Conservation (phyloP, 2,797 vertebrate species). For the Clarias platycephalus region DNA sequence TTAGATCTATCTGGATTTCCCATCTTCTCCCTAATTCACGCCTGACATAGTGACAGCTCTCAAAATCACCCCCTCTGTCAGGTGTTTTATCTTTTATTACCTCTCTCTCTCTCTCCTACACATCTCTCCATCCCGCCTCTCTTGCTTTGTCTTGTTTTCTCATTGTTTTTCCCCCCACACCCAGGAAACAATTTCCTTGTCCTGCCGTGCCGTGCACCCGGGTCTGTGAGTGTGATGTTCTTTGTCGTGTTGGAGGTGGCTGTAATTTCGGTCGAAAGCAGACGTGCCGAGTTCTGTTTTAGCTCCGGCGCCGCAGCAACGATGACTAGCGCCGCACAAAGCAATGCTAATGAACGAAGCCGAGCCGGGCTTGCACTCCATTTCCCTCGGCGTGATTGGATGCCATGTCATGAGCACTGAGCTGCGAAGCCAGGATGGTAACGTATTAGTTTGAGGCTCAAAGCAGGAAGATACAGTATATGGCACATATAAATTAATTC, state of each 20-base stretch:
- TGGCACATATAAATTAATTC: background rate
- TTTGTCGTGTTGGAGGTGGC: slow-evolving; percentile 40
- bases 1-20: slow-evolving; percentile 66
- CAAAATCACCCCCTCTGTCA: slow-evolving; percentile 54
- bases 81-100: slow-evolving; percentile 59
- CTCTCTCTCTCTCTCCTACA: slow-evolving; percentile 21
- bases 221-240: slow-evolving; percentile 49
- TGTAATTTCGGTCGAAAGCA: slow-evolving; percentile 58
- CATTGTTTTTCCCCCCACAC: slow-evolving; percentile 59
- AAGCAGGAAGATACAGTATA: background rate
- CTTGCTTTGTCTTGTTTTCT: slow-evolving; percentile 39
- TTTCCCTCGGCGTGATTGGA: slow-evolving; percentile 47
- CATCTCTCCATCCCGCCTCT: slow-evolving; percentile 53
- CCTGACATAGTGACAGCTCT: slow-evolving; percentile 56
- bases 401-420: slow-evolving; percentile 31
- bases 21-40: slow-evolving; percentile 53
- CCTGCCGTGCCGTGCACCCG: slow-evolving; percentile 35
- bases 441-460: background rate
- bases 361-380: slow-evolving; percentile 46
- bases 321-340: slow-evolving; percentile 58
- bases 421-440: slow-evolving; percentile 28
- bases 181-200: slow-evolving; percentile 73
- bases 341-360: slow-evolving; percentile 56
- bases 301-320: slow-evolving; percentile 41
- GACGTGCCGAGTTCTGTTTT: slow-evolving; percentile 32